Base-by-base conservation (phyloP, 2,113 vertebrate genomes). In the Ciconia boyciana region DNA sequence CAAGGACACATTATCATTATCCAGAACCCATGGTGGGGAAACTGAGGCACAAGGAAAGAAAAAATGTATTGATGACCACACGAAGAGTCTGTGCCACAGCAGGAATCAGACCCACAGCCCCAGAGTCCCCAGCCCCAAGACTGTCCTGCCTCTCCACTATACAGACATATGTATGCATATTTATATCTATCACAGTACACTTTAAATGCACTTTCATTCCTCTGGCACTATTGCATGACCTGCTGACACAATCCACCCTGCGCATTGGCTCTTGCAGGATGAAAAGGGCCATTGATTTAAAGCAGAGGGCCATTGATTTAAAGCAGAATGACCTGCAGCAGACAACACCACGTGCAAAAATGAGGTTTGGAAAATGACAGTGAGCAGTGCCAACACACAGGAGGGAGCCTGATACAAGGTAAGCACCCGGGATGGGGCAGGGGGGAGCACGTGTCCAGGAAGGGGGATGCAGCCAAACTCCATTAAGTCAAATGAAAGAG, bases 391-490 rank as follows among this genome's bases (percentile, higher is more conserved):
- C 2, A 3, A 71, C 3, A 2, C 34, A 36, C 1, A 0, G 49
- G 32, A 79, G 41, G 13, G 41, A 91, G 52, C 36, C 48, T 8
- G 21, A 0, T 0, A 5, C 16, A 72, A 82, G 36, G 44, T 25
- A 76, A 83, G 44, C 20, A 44, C 11, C 39, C 0, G 1, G 66
- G 16, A 72, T 28, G 57, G 43, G 52, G 21, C 16, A 36, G 29
- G 6, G 25, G 43, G 20, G 20, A 80, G 20, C 0, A 25, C 0
- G 2, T 36, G 18, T 43, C 48, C 1, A 1, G 44, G 48, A 58
- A 84, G 32, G 39, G n/a, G 41, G 70, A 60, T 44, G 64, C 62
- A 96, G 58, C 22, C 93, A 94, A 94, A 21, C 46, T 71, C 62
- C 21, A 9, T 44, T 83, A 43, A 74, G 43, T 39, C 71, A 64